These are phyloP conservation scores for Belonocnema kinseyi DNA, from an alignment of 1,140 invertebrate genomes.

Conservation along the genomic window DNA sequence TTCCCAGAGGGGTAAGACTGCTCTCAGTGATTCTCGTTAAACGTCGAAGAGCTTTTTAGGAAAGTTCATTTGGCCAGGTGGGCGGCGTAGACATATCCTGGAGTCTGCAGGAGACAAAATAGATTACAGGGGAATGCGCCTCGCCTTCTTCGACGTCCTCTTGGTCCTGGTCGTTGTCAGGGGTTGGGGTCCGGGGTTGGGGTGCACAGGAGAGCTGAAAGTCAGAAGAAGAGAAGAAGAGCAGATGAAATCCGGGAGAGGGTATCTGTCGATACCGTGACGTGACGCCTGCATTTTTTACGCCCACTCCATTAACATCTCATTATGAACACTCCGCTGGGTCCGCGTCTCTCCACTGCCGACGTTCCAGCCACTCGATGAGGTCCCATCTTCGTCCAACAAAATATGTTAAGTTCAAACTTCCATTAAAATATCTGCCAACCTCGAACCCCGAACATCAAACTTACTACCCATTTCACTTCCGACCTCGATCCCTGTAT, in stretches of 20 bases:
- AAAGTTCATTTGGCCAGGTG: conserved; percentile 33
- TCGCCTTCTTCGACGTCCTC: conserved; percentile 30
- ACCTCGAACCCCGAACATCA: too few species aligned
- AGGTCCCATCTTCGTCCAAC: conserved; percentile 38
- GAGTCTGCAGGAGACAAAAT: conserved; percentile 56
- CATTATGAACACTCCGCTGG: conserved; percentile 69
- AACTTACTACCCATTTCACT: conserved; percentile 44
- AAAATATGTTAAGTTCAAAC: conserved; percentile 71
- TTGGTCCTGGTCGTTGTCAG: conserved; percentile 19
- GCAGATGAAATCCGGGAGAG: conserved; percentile 25
- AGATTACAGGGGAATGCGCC: conserved; percentile 51
- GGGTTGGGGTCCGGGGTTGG: conserved; percentile 11
- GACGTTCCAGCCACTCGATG: conserved; percentile 7
- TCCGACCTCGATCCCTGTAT: neutral
- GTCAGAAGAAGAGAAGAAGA: neutral
- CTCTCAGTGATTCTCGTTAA: conserved; percentile 21
- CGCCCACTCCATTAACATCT: conserved; percentile 71
- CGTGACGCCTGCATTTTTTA: conserved; percentile 65
- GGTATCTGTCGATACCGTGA: conserved; percentile 68
- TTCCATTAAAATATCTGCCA: conserved; percentile 73
- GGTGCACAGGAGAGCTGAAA: conserved; percentile 3
- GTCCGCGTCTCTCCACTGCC: conserved; percentile 41
- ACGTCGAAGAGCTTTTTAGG: conserved; percentile 11
- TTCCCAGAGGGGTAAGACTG: conserved; percentile 6
- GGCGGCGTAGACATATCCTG: conserved; percentile 13